These are phyloP conservation scores for Oncorhynchus keta DNA, from an alignment of 2,113 vertebrate species.

Conservation along the genomic window DNA sequence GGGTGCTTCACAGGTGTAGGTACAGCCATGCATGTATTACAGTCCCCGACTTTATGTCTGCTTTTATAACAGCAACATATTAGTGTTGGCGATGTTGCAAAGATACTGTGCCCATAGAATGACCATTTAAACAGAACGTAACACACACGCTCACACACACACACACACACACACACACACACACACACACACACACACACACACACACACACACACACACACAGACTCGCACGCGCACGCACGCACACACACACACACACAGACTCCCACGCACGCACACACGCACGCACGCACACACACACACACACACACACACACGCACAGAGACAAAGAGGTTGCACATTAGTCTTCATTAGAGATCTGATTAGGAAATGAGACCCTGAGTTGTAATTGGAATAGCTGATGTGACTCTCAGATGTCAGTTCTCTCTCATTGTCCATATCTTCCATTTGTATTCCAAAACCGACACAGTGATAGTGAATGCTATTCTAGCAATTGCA, in stretches of 20 bases:
- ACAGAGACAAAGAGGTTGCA: constrained; percentile 6
- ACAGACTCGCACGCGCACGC: neutral
- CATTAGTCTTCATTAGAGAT: constrained; percentile 54
- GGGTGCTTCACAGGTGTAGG: too few relatives aligned
- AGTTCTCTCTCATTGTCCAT: constrained; percentile 21
- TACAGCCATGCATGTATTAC: too few relatives aligned
- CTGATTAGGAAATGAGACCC: constrained; percentile 56
- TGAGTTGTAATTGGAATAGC: constrained; percentile 38
- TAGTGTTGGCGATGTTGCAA: too few relatives aligned
- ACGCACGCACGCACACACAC: neutral
- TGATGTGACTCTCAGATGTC: constrained; percentile 41
- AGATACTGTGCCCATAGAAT: too few relatives aligned
- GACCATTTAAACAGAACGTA: neutral
- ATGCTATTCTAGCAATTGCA: too few relatives aligned
- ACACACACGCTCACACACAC: neutral
- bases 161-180: neutral
- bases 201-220: neutral
- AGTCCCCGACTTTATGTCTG: too few relatives aligned
- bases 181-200: neutral
- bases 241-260: neutral
- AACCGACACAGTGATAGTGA: too few relatives aligned
- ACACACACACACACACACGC: neutral
- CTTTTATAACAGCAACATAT: too few relatives aligned
- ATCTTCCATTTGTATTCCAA: too few relatives aligned
- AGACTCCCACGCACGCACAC: neutral